Evolutionary conservation across 2,888 invertebrate species (phyloP).

Genomic region (Acanthosoma haemorrhoidale): DNA sequence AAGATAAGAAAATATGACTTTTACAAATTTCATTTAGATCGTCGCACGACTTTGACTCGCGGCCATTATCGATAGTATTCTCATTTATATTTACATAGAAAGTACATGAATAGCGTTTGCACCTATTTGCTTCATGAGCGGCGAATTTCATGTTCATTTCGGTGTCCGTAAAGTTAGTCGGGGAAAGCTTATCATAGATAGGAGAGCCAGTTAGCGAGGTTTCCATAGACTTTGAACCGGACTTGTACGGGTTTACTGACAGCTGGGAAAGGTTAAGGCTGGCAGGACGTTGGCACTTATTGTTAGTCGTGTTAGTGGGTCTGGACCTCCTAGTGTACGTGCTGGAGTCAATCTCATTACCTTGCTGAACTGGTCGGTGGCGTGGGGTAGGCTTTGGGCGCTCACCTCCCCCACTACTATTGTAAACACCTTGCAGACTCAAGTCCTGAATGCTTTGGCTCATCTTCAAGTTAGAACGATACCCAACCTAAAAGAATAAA

Average conservation of each 20-base stretch:
- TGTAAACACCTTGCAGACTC: conserved; percentile 53
- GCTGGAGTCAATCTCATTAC: conserved; percentile 39
- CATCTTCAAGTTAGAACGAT: conserved; percentile 70
- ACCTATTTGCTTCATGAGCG: conserved; percentile 33
- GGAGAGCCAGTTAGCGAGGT: conserved; percentile 74
- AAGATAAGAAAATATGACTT: conserved; percentile 30
- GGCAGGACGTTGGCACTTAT: conserved; percentile 49
- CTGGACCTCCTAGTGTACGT: conserved; percentile 37
- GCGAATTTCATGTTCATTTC: conserved; percentile 37
- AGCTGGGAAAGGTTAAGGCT: conserved; percentile 53
- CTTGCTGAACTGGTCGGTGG: conserved; percentile 36
- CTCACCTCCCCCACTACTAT: conserved; percentile 29
- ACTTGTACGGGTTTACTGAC: conserved; percentile 41
- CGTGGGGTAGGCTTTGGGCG: conserved; percentile 34
- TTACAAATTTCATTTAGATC: conserved; percentile 40
- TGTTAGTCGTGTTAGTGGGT: conserved; percentile 30
- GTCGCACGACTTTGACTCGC: conserved; percentile 40
- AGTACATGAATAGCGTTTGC: conserved; percentile 41
- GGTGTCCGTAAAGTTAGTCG: conserved; percentile 47
- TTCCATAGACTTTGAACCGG: conserved; percentile 44
- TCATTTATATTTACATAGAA: conserved; percentile 42
- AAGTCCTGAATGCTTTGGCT: conserved; percentile 84
- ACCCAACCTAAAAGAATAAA: conserved; percentile 58
- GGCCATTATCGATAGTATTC: conserved; percentile 35
- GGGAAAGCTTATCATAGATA: conserved; percentile 66